Base-by-base conservation (phyloP, 2,113 vertebrate genomes). In the Tenrec ecaudatus region DNA sequence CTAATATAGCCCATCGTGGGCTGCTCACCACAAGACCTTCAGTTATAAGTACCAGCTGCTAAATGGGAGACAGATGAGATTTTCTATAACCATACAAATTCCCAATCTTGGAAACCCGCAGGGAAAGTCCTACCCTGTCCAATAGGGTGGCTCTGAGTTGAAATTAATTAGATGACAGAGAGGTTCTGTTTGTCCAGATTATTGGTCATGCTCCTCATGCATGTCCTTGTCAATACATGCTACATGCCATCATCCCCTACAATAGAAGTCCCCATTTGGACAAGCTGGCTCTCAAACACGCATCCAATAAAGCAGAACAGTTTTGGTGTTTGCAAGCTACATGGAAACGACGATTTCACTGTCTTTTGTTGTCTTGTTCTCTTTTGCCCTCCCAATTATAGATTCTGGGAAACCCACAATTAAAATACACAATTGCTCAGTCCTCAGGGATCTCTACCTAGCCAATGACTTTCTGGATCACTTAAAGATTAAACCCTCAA, bases 121-220 rank as follows among this genome's bases (percentile, higher is more conserved):
- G 47, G 47, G 47, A 10, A 53, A 53, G 12, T 53, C 11, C 47
- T 53, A 53, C 47, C 47, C 40, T 40, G 12, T 53, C 47, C 47
- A 8, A 53, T 53, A 10, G 47, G 47, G 5, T 53, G 6, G 47
- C 47, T 53, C 47, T 53, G 47, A 47, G 43, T 47, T 47, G 43
- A 53, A 53, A 10, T 53, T 53, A 12, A 53, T 53, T 53, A 53
- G 47, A 53, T 53, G 47, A 53, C 47, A 53, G 47, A 8, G 47
- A 53, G 47, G 47, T 53, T 53, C 11, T 53, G 47, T 53, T 53
- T 53, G 47, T 20, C 69, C 47, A 76, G 8, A 82, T 4, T 9
- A 23, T 6, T 20, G 38, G 2, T 2, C 8, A 3, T 31, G 7
- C 7, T 4, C 12, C 64, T 36, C 9, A 10, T 25, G 2, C 7